phyloP scores from a whole-genome alignment of 2,113 vertebrate species.

The Forbesichthys agassizii region DNA sequence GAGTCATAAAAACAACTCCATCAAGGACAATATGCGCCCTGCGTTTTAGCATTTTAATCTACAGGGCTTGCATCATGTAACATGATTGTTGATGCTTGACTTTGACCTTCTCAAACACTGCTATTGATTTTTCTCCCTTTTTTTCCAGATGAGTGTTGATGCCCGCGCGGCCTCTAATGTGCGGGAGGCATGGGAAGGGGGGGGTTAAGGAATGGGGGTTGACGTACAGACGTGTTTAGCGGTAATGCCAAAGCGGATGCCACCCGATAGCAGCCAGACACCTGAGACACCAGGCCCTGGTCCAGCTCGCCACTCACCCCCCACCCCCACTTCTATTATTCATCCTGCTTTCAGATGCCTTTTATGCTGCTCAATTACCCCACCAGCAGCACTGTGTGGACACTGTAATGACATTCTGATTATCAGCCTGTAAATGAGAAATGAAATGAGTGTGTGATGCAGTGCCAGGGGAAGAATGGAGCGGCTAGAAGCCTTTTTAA shows the following conservation, averaged over 20 bases:
- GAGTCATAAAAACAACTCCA: constrained; percentile 23
- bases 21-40: constrained; percentile 49
- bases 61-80: constrained; percentile 47
- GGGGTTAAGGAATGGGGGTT: constrained; percentile 51
- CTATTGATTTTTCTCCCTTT: constrained; percentile 61
- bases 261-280: constrained; percentile 72
- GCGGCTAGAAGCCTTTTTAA: constrained; percentile 68
- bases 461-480: constrained; percentile 69
- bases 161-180: constrained; percentile 51
- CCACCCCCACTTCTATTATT: constrained; percentile 71
- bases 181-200: constrained; percentile 10
- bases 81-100: constrained; percentile 66
- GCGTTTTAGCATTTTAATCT: constrained; percentile 51
- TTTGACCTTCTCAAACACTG: constrained; percentile 69
- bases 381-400: constrained; percentile 87
- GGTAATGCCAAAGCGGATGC: constrained; percentile 61
- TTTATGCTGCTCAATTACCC: constrained; percentile 90
- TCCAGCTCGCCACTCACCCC: constrained; percentile 63
- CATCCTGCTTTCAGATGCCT: constrained; percentile 75
- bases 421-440: constrained; percentile 99
- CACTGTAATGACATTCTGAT: constrained; percentile 98
- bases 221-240: constrained; percentile 59
- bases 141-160: constrained; percentile 53
- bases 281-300: constrained; percentile 70
- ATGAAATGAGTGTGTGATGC: constrained; percentile 92